Evolutionary conservation across 2,113 vertebrate genomes (phyloP).

Genomic region (Microtus montanus): DNA sequence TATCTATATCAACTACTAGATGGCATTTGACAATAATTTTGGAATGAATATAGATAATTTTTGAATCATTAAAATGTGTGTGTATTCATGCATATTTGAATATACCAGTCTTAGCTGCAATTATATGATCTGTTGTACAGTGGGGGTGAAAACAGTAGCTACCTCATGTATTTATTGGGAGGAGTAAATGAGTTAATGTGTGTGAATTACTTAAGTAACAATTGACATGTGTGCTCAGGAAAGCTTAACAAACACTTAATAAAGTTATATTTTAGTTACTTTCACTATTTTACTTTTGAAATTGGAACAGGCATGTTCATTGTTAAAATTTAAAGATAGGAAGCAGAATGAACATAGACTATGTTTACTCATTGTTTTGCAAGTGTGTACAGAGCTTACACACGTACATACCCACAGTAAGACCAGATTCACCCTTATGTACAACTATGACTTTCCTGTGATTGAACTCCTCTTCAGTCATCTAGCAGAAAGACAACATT

Average conservation of each 20-base stretch:
- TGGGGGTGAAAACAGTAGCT: neutral
- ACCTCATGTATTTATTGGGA: neutral
- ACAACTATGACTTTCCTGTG: neutral
- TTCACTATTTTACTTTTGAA: neutral
- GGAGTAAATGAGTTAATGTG: neutral
- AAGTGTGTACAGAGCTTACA: neutral
- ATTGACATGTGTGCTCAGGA: neutral
- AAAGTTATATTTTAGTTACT: neutral
- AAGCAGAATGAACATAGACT: neutral
- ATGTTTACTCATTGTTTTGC: neutral
- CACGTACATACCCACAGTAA: neutral
- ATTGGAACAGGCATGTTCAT: neutral
- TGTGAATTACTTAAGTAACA: neutral
- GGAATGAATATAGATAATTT: neutral
- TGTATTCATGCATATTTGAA: neutral
- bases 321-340: neutral
- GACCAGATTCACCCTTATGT: neutral
- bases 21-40: neutral
- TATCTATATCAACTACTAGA: neutral
- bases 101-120: neutral
- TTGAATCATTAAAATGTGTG: neutral
- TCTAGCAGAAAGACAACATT: neutral
- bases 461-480: neutral
- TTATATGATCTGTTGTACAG: neutral
- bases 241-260: neutral